Evolutionary conservation across 2,113 vertebrate genomes (phyloP), one percentile per base, ranked within the genome.

Genomic region (Trogon surrucura): DNA sequence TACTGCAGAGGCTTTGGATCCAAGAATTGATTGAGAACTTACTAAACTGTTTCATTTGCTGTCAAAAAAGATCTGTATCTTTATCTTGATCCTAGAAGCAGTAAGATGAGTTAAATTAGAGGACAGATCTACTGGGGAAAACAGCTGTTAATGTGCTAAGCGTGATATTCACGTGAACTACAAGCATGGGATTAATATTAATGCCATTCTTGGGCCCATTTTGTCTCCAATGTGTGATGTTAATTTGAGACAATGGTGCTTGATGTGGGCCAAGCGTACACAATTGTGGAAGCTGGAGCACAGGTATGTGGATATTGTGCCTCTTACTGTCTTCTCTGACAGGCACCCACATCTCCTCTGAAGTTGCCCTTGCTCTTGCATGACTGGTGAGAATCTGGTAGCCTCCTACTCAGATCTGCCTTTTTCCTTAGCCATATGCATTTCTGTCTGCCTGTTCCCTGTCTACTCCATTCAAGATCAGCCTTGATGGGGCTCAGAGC

Each of bases 301-400:
- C 23, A 81, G 34, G 23, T 3, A 6, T 10, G 5, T 11, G 23
- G 22, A 27, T 77, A 6, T 34, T 67, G 14, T 8, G 2, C 53
- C 22, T 75, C 82, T 93, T 53, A 2, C 16, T 73, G 26, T 61
- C 44, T 56, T 88, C 80, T 88, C 41, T 62, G 69, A 62, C 36
- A 30, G 0, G 1, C 14, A 62, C 0, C 6, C 30, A 36, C 4
- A 18, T 13, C 34, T 54, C 48, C 34, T 54, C 48, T 77, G 54
- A 73, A 77, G 60, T 17, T 13, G 77, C 15, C 5, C 11, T 80
- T 66, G 12, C 4, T 61, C 5, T 70, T 5, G 1, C 17, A 27
- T 17, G 72, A 62, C 77, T 78, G 30, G 19, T 70, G 23, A 80
- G 32, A 73, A 50, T 30, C 30, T 27, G 19, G 27, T 22, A 34